A percentile compares a stretch with the other conserved stretches of the same genome.
Conservation (phyloP, 2,888 invertebrate genomes). For the Hemicrepidius hirtus region DNA sequence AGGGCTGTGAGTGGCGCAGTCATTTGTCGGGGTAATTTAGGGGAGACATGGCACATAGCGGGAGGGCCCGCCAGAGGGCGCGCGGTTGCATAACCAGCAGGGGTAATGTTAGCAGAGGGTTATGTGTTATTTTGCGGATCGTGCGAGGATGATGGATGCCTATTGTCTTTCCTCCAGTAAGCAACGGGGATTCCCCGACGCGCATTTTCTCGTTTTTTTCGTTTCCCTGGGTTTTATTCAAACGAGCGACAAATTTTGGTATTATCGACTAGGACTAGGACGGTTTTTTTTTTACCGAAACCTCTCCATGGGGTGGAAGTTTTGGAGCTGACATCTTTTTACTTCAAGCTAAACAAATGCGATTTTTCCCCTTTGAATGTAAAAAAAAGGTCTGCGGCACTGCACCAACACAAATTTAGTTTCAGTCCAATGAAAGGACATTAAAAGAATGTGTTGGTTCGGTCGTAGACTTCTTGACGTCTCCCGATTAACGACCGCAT, state of each 20-base stretch:
- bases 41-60: constrained; percentile 38
- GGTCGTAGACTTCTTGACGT: constrained; percentile 26
- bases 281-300: neutral
- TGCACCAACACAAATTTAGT: constrained; percentile 3
- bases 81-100: constrained; percentile 51
- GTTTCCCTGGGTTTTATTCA: constrained; percentile 23
- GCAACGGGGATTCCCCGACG: constrained; percentile 33
- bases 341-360: no score
- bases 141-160: constrained; percentile 52
- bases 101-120: constrained; percentile 43
- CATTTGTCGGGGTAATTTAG: constrained; percentile 55
- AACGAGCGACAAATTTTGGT: constrained; percentile 25
- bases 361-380: neutral
- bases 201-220: constrained; percentile 29
- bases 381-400: neutral
- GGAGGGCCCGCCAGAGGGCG: constrained; percentile 29
- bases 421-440: neutral
- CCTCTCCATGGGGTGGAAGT: neutral
- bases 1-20: constrained; percentile 54
- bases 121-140: constrained; percentile 40
- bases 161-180: constrained; percentile 52
- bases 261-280: constrained; percentile 9
- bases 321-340: neutral
- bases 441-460: constrained; percentile 6
- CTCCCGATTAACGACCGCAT: constrained; percentile 20